Evolutionary conservation across 2,888 invertebrate species (phyloP).

Genomic region (Xestia xanthographa): DNA sequence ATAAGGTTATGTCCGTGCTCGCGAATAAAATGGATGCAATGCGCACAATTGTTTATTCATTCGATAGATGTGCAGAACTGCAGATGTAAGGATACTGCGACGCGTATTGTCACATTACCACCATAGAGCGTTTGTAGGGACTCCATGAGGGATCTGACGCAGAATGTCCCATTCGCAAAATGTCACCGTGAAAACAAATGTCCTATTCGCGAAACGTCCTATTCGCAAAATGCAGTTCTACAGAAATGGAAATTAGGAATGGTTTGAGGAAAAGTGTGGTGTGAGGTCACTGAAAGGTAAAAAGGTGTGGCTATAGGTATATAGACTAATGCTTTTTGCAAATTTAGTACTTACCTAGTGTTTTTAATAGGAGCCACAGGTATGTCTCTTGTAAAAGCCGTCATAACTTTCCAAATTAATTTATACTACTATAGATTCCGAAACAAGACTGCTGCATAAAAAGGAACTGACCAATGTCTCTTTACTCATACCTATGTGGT

Average conservation of each 20-base stretch:
- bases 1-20: slow-evolving; percentile 67
- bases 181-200: too few relatives aligned
- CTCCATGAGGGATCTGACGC: too few relatives aligned
- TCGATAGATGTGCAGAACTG: slow-evolving; percentile 66
- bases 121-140: slow-evolving; percentile 41
- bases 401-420: background rate
- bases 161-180: too few relatives aligned
- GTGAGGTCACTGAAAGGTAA: too few relatives aligned
- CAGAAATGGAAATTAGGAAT: background rate
- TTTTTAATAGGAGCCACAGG: background rate
- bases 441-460: background rate
- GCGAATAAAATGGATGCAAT: slow-evolving; percentile 64
- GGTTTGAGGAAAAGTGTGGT: too few relatives aligned
- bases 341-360: background rate
- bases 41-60: slow-evolving; percentile 70
- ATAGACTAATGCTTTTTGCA: background rate
- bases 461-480: background rate
- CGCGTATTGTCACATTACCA: slow-evolving; percentile 62
- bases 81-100: slow-evolving; percentile 58
- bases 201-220: too few relatives aligned
- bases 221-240: too few relatives aligned
- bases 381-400: background rate
- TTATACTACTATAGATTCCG: background rate
- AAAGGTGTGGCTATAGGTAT: too few relatives aligned
- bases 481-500: background rate